Evolutionary conservation across 2,113 vertebrate genomes (phyloP).

Genomic region (Vanacampus margaritifer): DNA sequence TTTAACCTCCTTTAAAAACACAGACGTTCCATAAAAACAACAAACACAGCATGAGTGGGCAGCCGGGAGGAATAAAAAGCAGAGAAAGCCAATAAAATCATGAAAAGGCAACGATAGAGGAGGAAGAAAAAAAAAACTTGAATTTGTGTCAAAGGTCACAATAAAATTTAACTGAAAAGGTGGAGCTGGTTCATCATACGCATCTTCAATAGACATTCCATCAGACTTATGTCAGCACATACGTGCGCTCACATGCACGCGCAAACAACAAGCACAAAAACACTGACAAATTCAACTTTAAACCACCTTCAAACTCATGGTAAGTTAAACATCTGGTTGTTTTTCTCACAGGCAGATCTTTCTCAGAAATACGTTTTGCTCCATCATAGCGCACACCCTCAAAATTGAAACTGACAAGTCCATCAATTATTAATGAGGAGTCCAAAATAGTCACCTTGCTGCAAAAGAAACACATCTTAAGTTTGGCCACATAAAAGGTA

Average conservation of each 20-base stretch:
- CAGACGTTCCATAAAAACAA: slow-evolving; percentile 59
- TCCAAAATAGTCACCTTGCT: slow-evolving; percentile 35
- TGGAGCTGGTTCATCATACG: slow-evolving; percentile 24
- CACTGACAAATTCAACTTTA: background rate
- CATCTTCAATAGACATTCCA: slow-evolving; percentile 24
- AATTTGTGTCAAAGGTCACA: slow-evolving; percentile 2
- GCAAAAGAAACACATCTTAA: background rate
- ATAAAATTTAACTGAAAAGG: background rate
- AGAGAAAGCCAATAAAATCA: slow-evolving; percentile 5
- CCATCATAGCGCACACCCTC: slow-evolving; percentile 9
- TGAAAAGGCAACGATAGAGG: background rate
- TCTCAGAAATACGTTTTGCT: slow-evolving; percentile 11
- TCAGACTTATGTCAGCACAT: slow-evolving; percentile 7
- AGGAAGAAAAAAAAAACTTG: slow-evolving; percentile 5
- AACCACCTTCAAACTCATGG: background rate
- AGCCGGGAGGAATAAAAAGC: background rate
- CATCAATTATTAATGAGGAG: slow-evolving; percentile 41
- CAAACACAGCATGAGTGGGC: slow-evolving; percentile 30
- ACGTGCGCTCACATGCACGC: background rate
- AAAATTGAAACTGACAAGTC: slow-evolving; percentile 46
- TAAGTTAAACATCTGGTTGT: background rate
- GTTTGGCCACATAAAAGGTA: background rate
- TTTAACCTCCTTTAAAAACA: slow-evolving; percentile 43
- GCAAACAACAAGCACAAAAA: background rate
- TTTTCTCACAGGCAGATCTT: background rate